Evolutionary conservation across 2,113 vertebrate genomes (phyloP).

Genomic region (Willisornis vidua): DNA sequence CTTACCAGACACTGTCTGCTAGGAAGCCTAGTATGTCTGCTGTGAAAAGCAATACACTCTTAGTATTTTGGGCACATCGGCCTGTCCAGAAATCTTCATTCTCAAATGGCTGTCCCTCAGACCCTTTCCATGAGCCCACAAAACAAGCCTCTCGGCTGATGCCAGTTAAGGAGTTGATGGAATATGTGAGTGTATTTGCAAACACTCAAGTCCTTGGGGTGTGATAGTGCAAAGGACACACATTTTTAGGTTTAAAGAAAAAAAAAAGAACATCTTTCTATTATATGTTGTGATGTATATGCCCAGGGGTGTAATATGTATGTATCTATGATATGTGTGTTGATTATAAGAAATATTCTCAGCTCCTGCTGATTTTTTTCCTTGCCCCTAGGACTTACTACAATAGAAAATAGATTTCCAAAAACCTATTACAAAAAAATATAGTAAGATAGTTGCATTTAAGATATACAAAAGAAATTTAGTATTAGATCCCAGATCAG

Average conservation of each 20-base stretch:
- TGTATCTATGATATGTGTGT: not conserved
- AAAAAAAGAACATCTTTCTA: not conserved
- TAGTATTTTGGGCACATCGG: not conserved
- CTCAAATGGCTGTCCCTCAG: not conserved
- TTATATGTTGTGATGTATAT: not conserved
- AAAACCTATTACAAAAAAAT: not conserved
- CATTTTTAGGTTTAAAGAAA: not conserved
- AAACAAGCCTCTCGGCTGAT: not conserved
- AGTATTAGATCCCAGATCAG: not conserved
- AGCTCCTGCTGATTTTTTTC: not conserved
- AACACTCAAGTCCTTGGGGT: not conserved
- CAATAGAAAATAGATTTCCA: not conserved
- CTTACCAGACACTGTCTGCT: not conserved
- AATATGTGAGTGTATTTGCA: not conserved
- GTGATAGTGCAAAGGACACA: not conserved
- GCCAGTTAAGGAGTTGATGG: not conserved
- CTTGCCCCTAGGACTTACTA: not conserved
- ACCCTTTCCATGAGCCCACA: not conserved
- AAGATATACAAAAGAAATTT: not conserved
- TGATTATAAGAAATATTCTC: not conserved
- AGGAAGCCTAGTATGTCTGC: not conserved
- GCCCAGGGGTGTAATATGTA: not conserved
- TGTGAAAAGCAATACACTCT: not conserved
- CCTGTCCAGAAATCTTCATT: not conserved
- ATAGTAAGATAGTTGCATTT: not conserved